phyloP scores from a whole-genome alignment of 92 coral and sea anemone species.

The Epizoanthus illoricatus region DNA sequence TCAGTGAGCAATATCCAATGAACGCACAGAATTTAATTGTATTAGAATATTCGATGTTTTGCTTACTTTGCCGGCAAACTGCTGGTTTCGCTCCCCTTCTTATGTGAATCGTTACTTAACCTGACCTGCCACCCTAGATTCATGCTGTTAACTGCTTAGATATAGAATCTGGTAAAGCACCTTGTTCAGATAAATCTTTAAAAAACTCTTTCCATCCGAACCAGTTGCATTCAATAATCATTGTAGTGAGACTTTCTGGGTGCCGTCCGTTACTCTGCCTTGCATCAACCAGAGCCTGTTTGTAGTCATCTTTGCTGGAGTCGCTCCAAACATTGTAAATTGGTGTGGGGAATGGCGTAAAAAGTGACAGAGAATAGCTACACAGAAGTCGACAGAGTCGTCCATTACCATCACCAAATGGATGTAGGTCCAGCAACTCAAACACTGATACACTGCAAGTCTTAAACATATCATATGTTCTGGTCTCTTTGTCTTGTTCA shows the following conservation, averaged over 20 bases:
- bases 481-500: neutral
- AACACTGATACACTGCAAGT: constrained; percentile 70
- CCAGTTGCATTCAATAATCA: constrained; percentile 85
- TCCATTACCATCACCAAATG: constrained; percentile 93
- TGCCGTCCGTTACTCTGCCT: constrained; percentile 58
- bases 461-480: constrained; percentile 59
- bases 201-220: constrained; percentile 64
- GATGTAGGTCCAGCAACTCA: constrained; percentile 86
- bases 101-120: neutral
- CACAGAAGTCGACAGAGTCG: constrained; percentile 82
- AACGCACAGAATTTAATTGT: neutral
- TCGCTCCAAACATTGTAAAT: constrained; percentile 81
- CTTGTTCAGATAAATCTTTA: neutral
- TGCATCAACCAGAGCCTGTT: constrained; percentile 66
- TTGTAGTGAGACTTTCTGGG: constrained; percentile 70
- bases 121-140: no score
- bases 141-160: no score
- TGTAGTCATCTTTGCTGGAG: constrained; percentile 70
- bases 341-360: constrained; percentile 88
- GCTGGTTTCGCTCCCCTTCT: constrained; percentile 8
- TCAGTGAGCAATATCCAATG: neutral
- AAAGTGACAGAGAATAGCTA: constrained; percentile 63
- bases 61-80: neutral
- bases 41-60: neutral
- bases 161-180: no score